Evolutionary conservation across 2,888 invertebrate genomes (phyloP).

Genomic region (Phrixothrix hirtus): DNA sequence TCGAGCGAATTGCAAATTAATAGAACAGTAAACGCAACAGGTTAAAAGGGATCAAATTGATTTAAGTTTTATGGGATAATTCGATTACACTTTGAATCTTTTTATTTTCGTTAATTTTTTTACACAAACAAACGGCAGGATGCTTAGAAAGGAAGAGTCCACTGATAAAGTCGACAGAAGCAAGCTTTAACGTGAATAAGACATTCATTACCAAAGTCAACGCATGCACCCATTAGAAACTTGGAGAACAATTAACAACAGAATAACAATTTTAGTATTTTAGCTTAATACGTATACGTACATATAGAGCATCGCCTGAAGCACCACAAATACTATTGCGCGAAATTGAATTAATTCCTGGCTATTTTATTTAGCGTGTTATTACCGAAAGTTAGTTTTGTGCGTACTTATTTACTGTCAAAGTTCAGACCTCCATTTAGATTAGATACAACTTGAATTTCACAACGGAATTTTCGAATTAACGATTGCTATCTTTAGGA

Average conservation of each 20-base stretch:
- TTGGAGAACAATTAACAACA: conserved; percentile 35
- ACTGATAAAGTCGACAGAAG: not conserved
- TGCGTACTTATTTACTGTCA: conserved; percentile 29
- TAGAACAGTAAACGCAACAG: not conserved
- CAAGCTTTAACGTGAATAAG: conserved; percentile 8
- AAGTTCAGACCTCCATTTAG: conserved; percentile 12
- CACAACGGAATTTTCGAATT: not conserved
- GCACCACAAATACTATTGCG: conserved; percentile 39
- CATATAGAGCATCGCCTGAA: conserved; percentile 35
- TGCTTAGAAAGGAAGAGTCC: not conserved
- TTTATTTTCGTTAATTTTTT: too few relatives aligned
- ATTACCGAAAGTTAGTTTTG: conserved; percentile 39
- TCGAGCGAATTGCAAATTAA: not conserved
- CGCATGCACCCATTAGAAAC: conserved; percentile 30
- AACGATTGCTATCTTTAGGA: not conserved
- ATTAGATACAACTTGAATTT: conserved; percentile 4
- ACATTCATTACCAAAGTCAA: conserved; percentile 27
- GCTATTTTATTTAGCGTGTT: conserved; percentile 44
- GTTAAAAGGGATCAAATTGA: too few relatives aligned
- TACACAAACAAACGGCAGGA: not conserved
- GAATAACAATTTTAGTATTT: conserved; percentile 38
- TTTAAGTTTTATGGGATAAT: too few relatives aligned
- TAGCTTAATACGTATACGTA: conserved; percentile 34
- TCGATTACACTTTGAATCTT: too few relatives aligned
- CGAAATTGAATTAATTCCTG: conserved; percentile 44